A percentile compares a stretch with the other conserved stretches of the same genome.
Evolutionary conservation across 2,888 invertebrate genomes (phyloP).

Genomic region (Tenodera sinensis): DNA sequence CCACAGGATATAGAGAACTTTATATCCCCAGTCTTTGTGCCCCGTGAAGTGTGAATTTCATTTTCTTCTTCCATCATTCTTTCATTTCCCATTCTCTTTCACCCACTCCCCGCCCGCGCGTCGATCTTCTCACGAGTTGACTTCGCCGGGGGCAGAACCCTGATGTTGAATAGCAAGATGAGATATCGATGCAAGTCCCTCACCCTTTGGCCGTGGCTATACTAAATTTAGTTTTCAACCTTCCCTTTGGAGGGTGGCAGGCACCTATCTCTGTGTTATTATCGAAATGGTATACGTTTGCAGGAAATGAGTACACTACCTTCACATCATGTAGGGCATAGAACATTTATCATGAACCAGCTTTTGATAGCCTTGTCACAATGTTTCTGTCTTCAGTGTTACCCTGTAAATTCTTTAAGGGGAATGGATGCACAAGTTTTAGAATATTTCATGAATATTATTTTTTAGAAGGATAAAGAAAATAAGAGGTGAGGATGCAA

Average conservation of each 20-base stretch:
- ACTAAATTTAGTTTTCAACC: not conserved
- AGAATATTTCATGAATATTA: no score
- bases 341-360: not conserved
- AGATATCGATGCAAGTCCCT: not conserved
- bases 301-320: not conserved
- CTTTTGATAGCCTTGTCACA: no score
- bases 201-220: not conserved
- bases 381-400: no score
- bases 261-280: not conserved
- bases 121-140: not conserved
- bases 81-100: not conserved
- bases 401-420: no score
- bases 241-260: not conserved
- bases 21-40: not conserved
- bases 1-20: not conserved
- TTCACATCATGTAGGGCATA: not conserved
- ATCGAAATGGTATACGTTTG: not conserved
- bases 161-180: not conserved
- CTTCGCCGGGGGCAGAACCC: not conserved
- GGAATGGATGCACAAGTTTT: no score
- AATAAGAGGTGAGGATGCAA: no score
- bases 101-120: not conserved
- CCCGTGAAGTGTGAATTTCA: constrained; percentile 11
- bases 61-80: not conserved
- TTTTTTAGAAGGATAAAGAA: no score